Evolutionary conservation across 2,888 invertebrate genomes (phyloP), one percentile per base, ranked within the genome.

Genomic region (Calephelis perditalis): DNA sequence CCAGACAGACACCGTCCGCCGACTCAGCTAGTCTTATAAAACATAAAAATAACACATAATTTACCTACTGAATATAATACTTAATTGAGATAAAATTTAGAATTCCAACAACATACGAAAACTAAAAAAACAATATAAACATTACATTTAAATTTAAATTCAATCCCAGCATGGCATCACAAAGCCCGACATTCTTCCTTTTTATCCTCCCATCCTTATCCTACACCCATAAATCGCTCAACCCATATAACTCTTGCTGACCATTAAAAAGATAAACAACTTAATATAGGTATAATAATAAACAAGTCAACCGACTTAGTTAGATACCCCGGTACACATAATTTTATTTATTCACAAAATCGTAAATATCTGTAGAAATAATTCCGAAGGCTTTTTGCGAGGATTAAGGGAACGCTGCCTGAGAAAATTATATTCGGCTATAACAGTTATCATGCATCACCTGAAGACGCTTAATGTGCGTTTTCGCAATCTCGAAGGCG

Each of bases 401-500:
- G 85, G 88, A 90, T 90, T 89, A 89, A 84, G 88, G 89, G 86
- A 84, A 85, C 82, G 86, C 78, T 83, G 86, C 81, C 82, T 82
- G 86, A 85, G 87, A 87, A 89, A 91, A 90, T 91, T 91, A 91
- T 90, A 90, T 89, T 88, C 87, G 81, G 84, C 88, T 77, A 90
- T 90, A 91, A 91, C 91, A 90, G 90, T 91, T 84, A 89, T 84
- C 90, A 88, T 91, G 90, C 85, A 90, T 91, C 91, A 91, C 91
- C 91, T 89, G 91, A 79, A 81, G 85, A 83, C 82, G 84, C 82
- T 87, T 89, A 90, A 90, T 87, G 89, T 81, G 83, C 82, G 81
- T 86, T 85, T 82, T 87, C 86, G 88, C 89, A 90, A 90, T 90
- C 90, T 90, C 87, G 84, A 84, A 86, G 87, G 87, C 74, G 81